Percentiles rank a stretch among this genome's conserved stretches.
phyloP scores from a whole-genome alignment of 2,888 invertebrate genomes.

The Ophraella communa region DNA sequence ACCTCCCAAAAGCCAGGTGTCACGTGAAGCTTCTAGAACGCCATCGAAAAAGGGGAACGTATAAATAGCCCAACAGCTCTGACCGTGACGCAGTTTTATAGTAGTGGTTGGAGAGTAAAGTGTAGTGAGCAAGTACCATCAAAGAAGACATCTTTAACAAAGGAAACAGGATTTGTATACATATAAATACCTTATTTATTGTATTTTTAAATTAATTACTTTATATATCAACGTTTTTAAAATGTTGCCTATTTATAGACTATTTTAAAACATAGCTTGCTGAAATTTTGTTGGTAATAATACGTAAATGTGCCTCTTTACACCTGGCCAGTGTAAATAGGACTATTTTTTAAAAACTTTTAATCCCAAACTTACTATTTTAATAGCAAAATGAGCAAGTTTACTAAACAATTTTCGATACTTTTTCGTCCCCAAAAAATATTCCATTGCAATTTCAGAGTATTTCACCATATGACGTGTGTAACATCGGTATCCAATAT shows the following conservation, averaged over 20 bases:
- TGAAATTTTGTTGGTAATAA: constrained; percentile 21
- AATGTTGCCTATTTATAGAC: neutral
- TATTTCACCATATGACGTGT: constrained; percentile 27
- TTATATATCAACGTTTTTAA: neutral
- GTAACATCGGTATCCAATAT: constrained; percentile 25
- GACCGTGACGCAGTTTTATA: neutral
- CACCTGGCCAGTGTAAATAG: constrained; percentile 33
- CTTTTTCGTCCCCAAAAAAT: constrained; percentile 18
- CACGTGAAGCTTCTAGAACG: neutral
- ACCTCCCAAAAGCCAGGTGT: neutral
- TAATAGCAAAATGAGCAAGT: constrained; percentile 29
- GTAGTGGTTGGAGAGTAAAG: neutral
- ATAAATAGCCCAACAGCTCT: neutral
- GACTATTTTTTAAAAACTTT: neutral
- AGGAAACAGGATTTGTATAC: neutral
- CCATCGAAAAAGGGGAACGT: neutral
- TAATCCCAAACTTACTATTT: neutral
- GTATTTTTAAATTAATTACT: neutral
- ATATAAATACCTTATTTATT: too few species aligned
- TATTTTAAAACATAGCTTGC: constrained; percentile 14
- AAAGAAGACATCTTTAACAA: neutral
- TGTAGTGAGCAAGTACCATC: neutral
- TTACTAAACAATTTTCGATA: constrained; percentile 11
- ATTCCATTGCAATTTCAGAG: constrained; percentile 32
- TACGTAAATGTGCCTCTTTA: constrained; percentile 6